Evolutionary conservation across 37 sponge, comb jelly and placozoan genomes (phyloP).

Genomic region (Spongia lamella): DNA sequence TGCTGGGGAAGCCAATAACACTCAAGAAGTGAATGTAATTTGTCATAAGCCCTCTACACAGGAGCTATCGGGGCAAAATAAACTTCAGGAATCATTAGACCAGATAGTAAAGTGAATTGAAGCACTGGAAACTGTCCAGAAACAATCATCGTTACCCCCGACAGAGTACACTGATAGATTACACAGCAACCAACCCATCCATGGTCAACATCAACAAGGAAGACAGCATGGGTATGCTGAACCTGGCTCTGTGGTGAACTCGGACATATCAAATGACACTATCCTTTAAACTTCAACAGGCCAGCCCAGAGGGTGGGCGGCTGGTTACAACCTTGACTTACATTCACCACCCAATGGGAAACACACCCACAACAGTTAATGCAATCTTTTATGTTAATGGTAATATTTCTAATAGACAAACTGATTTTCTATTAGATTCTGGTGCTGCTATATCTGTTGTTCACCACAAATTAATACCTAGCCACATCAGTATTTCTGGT

Average conservation of each 20-base stretch:
- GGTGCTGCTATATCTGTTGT: conserved; percentile 32
- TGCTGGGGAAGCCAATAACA: neutral
- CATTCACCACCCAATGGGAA: neutral
- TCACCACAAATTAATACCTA: conserved; percentile 7
- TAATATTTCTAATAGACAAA: neutral
- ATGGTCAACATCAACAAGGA: too few species aligned
- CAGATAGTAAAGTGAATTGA: conserved; percentile 10
- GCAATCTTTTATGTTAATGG: conserved; percentile 13
- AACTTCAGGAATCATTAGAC: conserved; percentile 14
- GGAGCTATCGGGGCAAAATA: too few species aligned
- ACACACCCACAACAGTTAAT: neutral
- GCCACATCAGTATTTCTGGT: too few species aligned
- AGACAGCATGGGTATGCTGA: too few species aligned
- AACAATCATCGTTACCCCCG: neutral
- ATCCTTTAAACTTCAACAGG: conserved; percentile 29
- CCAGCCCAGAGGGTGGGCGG: conserved; percentile 19
- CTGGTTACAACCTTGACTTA: conserved; percentile 1
- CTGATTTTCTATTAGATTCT: conserved; percentile 13
- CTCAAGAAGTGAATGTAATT: too few species aligned
- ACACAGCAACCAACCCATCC: too few species aligned
- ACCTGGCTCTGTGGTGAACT: conserved; percentile 20
- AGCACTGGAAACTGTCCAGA: conserved; percentile 1
- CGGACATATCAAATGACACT: conserved; percentile 22
- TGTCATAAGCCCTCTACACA: too few species aligned
- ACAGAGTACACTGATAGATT: too few species aligned